Percentiles rank a stretch among this genome's conserved stretches.
phyloP scores from a whole-genome alignment of 2,888 invertebrate species.

The Ceraclea dissimilis region DNA sequence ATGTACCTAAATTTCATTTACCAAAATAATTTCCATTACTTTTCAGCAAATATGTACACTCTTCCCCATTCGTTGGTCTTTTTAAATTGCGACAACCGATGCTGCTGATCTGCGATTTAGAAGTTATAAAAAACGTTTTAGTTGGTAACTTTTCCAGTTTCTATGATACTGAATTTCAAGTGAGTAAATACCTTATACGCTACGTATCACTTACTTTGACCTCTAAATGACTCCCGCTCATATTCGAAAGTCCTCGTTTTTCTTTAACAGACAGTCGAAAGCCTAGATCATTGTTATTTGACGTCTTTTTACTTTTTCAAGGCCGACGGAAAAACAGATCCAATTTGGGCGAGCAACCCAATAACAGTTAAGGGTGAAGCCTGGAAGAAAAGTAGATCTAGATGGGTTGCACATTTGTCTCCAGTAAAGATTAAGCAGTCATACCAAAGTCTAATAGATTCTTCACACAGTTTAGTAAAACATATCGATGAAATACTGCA shows the following conservation, averaged over 20 bases:
- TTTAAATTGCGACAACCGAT: conserved; percentile 3
- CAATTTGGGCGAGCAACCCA: conserved; percentile 3
- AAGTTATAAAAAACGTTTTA: not conserved
- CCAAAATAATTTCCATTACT: too few relatives aligned
- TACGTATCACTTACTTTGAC: too few relatives aligned
- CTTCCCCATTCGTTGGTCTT: not conserved
- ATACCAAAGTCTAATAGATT: not conserved
- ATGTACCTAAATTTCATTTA: too few relatives aligned
- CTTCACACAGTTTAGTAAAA: not conserved
- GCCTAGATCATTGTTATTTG: too few relatives aligned
- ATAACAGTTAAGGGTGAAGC: conserved; percentile 1
- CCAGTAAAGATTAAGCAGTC: not conserved
- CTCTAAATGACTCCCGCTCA: too few relatives aligned
- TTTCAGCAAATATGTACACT: not conserved
- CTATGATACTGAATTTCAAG: conserved; percentile 1
- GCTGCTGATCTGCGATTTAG: not conserved
- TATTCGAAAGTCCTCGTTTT: too few relatives aligned
- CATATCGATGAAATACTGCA: not conserved
- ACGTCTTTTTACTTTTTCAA: not conserved
- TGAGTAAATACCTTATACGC: too few relatives aligned
- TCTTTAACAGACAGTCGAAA: too few relatives aligned
- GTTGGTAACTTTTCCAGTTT: not conserved
- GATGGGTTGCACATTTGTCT: not conserved
- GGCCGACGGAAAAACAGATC: conserved; percentile 1
- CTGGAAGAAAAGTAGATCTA: not conserved